A percentile compares a stretch with the other conserved stretches of the same genome.
These are phyloP conservation scores for Blennius ocellaris DNA, from an alignment of 2,113 vertebrate genomes.

Conservation along the genomic window DNA sequence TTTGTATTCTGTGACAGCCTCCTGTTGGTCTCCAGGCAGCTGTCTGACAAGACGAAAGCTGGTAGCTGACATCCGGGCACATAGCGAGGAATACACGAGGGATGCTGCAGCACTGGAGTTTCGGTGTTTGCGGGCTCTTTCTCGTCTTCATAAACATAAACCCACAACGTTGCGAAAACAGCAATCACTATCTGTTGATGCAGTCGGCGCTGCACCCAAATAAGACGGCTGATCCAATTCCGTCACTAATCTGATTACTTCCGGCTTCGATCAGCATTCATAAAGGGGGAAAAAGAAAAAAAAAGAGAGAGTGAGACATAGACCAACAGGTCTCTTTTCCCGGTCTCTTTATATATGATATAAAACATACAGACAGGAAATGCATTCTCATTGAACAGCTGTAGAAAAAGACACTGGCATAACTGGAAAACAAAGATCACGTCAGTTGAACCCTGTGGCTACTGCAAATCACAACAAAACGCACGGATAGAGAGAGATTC, in stretches of 20 bases:
- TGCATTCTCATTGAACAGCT: slow-evolving; percentile 51
- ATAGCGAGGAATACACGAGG: slow-evolving; percentile 25
- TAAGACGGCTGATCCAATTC: slow-evolving; percentile 1
- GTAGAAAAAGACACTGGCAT: slow-evolving; percentile 52
- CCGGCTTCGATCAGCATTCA: background rate
- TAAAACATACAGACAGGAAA: slow-evolving; percentile 69
- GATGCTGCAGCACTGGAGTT: slow-evolving; percentile 30
- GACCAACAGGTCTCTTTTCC: slow-evolving; percentile 10
- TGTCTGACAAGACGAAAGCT: slow-evolving; percentile 53
- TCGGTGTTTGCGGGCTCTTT: background rate
- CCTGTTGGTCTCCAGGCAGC: slow-evolving; percentile 58
- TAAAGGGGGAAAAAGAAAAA: background rate
- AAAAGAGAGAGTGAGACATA: background rate
- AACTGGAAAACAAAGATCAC: slow-evolving; percentile 48
- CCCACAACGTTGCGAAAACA: slow-evolving; percentile 5
- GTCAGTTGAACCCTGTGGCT: slow-evolving; percentile 54
- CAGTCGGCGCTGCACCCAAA: slow-evolving; percentile 36
- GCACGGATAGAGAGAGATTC: slow-evolving; percentile 42
- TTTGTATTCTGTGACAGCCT: slow-evolving; percentile 44
- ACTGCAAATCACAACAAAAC: slow-evolving; percentile 52
- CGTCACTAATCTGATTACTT: slow-evolving; percentile 23
- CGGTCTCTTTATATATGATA: slow-evolving; percentile 64
- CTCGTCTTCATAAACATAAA: background rate
- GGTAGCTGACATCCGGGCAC: slow-evolving; percentile 47
- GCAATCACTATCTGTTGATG: slow-evolving; percentile 18